These are phyloP conservation scores for Acrobasis repandana DNA, from an alignment of 2,888 invertebrate genomes.

Conservation along the genomic window DNA sequence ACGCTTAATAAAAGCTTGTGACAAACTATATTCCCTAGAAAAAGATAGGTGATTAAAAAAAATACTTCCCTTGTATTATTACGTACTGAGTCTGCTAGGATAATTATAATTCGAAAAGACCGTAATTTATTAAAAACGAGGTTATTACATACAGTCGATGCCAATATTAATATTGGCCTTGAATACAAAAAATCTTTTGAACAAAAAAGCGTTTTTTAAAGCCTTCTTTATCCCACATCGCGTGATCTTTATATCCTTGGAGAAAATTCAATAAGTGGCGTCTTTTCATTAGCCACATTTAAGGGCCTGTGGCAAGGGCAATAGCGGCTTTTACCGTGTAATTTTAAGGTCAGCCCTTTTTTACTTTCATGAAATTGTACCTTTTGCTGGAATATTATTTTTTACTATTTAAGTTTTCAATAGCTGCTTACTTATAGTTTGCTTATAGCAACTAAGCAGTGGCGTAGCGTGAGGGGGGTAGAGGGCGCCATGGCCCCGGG, in stretches of 20 bases:
- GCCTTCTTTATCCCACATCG: constrained; percentile 44
- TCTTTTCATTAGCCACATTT: constrained; percentile 48
- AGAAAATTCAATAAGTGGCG: constrained; percentile 44
- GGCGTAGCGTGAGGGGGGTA: no score
- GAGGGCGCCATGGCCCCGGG: no score
- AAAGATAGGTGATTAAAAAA: no score
- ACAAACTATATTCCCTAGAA: no score
- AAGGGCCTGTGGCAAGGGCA: constrained; percentile 52
- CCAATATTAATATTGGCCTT: constrained; percentile 26
- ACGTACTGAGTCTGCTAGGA: no score
- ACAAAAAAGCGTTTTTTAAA: constrained; percentile 43
- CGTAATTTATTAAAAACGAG: not conserved
- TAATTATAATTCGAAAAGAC: no score
- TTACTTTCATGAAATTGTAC: constrained; percentile 18
- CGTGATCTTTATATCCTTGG: constrained; percentile 51
- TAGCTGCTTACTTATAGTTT: no score
- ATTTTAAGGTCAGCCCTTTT: constrained; percentile 46
- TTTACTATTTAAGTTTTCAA: not conserved
- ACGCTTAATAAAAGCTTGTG: no score
- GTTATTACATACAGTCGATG: constrained; percentile 15
- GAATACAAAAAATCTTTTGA: constrained; percentile 29
- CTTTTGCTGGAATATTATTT: constrained; percentile 14
- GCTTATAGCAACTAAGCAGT: no score
- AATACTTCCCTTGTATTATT: no score
- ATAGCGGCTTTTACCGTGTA: constrained; percentile 36